Base-by-base conservation (phyloP, 2,113 vertebrate species). In the Nycticryphes semicollaris region DNA sequence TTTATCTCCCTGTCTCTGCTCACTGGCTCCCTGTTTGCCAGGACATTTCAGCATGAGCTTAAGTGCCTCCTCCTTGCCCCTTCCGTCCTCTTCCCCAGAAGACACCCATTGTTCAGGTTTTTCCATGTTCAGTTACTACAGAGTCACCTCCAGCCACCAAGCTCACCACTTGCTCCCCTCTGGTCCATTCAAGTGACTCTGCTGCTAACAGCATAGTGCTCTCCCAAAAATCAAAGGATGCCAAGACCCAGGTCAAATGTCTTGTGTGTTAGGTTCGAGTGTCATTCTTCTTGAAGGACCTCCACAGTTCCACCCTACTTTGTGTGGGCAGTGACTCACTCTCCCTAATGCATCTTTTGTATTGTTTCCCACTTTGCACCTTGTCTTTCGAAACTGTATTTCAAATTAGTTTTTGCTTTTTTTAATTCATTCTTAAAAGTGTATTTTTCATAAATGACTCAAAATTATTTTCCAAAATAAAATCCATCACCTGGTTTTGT, bases 401-500 rank as follows among this genome's bases (percentile, higher is more conserved):
- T 78, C 76, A 22, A 95, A 82, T 20, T 48, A 17, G 0, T 48
- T 89, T 85, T 81, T 56, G 24, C 19, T 93, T 76, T 80, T 41
- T 12, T 41, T 41, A 31, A 60, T 76, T 84, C 20, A 50, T 76
- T 81, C 53, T 88, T 80, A 90, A 77, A 92, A 70, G 57, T 3
- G 0, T 54, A 17, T 79, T 84, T 92, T 73, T 45, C 62, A 90
- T 31, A 72, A 87, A 62, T 21, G 2, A 81, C 20, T 69, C 51
- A 87, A 78, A 89, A 84, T 62, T 56, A 30, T 76, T 78, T 82
- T 91, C 45, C 72, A 85, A 47, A 97, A 94, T 75, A 3, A 95
- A 92, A 94, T 23, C 22, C 31, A 72, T 66, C 60, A 62, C 57
- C 88, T 10, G 0, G 8, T 88, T 82, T 89, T 78, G 43, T 53